Percentiles rank a stretch among this genome's conserved stretches.
phyloP scores from a whole-genome alignment of 2,797 vertebrate genomes.

The Threskiornis aethiopicus region DNA sequence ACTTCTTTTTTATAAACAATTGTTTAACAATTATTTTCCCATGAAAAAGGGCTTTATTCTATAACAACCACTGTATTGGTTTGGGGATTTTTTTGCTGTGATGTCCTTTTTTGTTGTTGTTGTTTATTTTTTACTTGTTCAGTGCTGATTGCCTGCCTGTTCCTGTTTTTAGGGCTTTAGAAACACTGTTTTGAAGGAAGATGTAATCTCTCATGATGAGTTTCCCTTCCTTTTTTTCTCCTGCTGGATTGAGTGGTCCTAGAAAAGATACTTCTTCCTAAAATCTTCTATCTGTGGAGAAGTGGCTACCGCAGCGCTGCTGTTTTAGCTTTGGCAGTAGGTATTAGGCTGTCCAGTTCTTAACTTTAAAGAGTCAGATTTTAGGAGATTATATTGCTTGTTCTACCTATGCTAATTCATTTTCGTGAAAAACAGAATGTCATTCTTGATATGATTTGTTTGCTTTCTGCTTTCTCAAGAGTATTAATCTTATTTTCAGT shows the following conservation, averaged over 20 bases:
- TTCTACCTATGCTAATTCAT: background rate
- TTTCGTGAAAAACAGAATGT: background rate
- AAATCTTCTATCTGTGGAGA: background rate
- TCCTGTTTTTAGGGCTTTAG: background rate
- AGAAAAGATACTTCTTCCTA: background rate
- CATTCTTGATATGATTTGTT: background rate
- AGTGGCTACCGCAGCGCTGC: background rate
- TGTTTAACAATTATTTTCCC: background rate
- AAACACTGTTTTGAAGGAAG: background rate
- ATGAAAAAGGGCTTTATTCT: background rate
- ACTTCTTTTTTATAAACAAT: background rate
- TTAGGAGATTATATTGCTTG: background rate
- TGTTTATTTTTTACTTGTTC: background rate
- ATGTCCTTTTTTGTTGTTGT: no score
- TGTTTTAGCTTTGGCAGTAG: background rate
- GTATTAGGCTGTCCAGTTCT: background rate
- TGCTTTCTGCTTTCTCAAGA: constrained; percentile 9
- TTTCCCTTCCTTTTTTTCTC: background rate
- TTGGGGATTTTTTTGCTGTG: background rate
- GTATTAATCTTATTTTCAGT: background rate
- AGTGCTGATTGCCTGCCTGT: background rate
- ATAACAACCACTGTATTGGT: background rate
- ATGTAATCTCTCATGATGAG: background rate
- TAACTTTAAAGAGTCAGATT: background rate
- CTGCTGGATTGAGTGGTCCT: background rate